Evolutionary conservation across 2,113 vertebrate species (phyloP).

Genomic region (Pachycephala philippinensis): DNA sequence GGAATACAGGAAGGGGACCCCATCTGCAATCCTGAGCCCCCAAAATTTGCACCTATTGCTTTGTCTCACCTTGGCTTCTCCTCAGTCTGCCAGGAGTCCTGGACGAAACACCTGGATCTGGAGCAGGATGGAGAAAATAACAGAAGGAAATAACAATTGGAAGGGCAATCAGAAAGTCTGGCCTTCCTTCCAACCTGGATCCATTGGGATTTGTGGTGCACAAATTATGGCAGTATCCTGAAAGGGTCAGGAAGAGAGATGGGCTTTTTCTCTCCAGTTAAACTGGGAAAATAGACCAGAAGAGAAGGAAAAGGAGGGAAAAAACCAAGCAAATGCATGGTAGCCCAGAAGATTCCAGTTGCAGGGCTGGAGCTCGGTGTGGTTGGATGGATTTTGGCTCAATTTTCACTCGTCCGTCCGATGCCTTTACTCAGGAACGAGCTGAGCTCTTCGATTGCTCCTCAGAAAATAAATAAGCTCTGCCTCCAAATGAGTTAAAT

Average conservation of each 20-base stretch:
- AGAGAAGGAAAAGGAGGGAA: not conserved
- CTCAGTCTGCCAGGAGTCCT: not conserved
- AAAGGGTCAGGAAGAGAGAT: not conserved
- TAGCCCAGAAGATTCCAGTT: not conserved
- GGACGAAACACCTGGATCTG: not conserved
- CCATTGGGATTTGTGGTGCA: rapidly evolving
- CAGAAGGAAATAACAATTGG: not conserved
- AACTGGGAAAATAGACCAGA: not conserved
- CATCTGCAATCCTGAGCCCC: rapidly evolving
- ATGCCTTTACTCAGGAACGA: not conserved
- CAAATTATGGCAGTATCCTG: too few species aligned
- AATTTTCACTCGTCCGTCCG: rapidly evolving
- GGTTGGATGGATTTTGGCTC: not conserved
- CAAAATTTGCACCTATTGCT: not conserved
- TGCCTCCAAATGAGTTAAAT: not conserved
- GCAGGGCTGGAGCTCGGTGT: not conserved
- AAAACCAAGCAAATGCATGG: not conserved
- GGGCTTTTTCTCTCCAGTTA: not conserved
- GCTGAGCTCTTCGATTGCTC: not conserved
- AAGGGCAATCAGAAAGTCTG: not conserved
- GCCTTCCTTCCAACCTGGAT: not conserved
- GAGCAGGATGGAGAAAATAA: not conserved
- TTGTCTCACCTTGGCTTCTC: not conserved
- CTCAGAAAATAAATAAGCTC: not conserved
- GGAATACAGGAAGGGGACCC: rapidly evolving